phyloP scores from a whole-genome alignment of 1,140 invertebrate species.

The Tribolium castaneum region DNA sequence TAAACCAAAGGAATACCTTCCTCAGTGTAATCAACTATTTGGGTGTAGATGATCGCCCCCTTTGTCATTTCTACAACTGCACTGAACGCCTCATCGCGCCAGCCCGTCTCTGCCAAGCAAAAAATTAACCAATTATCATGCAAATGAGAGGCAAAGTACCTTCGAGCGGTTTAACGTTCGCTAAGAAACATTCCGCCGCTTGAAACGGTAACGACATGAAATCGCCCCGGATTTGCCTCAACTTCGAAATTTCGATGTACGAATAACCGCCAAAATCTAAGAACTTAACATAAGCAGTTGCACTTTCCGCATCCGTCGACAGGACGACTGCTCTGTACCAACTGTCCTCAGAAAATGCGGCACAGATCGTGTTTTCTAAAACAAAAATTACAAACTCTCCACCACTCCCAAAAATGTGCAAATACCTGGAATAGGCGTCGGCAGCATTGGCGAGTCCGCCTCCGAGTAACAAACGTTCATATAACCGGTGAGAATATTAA shows the following conservation, averaged over 20 bases:
- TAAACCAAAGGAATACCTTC: conserved; percentile 81
- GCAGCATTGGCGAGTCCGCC: conserved; percentile 73
- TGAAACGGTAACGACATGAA: conserved; percentile 95
- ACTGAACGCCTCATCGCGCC: conserved; percentile 80
- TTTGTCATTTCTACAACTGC: conserved; percentile 82
- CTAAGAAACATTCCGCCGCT: conserved; percentile 92
- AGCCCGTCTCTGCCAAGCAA: conserved; percentile 64
- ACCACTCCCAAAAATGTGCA: conserved; percentile 50
- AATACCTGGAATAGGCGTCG: conserved; percentile 72
- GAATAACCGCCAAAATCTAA: conserved; percentile 95
- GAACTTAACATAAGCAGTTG: conserved; percentile 85
- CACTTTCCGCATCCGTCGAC: conserved; percentile 73
- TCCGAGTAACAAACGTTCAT: conserved; percentile 77
- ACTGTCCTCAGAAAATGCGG: conserved; percentile 80
- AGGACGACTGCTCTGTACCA: conserved; percentile 93
- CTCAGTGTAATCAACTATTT: conserved; percentile 84
- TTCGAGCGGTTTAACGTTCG: conserved; percentile 85
- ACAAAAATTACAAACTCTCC: conserved; percentile 11
- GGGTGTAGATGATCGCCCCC: conserved; percentile 85
- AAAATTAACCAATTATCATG: conserved; percentile 3
- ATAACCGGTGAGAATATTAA: conserved; percentile 80
- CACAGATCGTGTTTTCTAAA: conserved; percentile 87
- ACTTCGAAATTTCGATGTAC: conserved; percentile 75
- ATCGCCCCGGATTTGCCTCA: conserved; percentile 91
- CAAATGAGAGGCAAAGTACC: conserved; percentile 65